These are phyloP conservation scores for Leptopterna dolabrata DNA, from an alignment of 2,888 invertebrate species.

Conservation along the genomic window DNA sequence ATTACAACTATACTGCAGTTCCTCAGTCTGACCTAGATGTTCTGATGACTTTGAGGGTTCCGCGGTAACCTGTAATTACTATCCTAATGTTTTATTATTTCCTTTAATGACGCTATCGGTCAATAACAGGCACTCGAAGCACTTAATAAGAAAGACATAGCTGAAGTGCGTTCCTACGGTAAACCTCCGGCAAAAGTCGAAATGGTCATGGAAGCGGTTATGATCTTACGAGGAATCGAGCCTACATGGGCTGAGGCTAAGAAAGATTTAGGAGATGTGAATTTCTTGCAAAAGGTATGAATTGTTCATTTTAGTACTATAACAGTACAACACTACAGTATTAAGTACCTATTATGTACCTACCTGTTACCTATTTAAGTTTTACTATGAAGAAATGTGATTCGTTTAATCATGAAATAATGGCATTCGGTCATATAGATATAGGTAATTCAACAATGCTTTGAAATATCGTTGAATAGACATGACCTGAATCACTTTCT, in stretches of 20 bases:
- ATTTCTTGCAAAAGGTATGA: conserved; percentile 75
- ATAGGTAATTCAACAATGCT: no score
- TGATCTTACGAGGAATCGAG: conserved; percentile 81
- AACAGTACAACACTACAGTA: neutral
- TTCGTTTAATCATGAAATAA: no score
- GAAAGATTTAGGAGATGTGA: conserved; percentile 83
- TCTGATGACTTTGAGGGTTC: no score
- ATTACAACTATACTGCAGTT: no score
- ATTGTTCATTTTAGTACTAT: neutral
- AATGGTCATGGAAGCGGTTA: conserved; percentile 90
- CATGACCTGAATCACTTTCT: no score
- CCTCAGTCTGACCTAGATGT: no score
- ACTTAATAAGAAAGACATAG: conserved; percentile 86
- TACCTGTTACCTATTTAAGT: neutral
- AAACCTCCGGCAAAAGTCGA: conserved; percentile 89
- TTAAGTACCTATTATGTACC: neutral
- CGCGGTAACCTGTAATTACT: no score
- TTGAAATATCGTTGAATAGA: no score
- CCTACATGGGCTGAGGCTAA: conserved; percentile 91
- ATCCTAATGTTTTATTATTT: no score
- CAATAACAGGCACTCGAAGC: conserved; percentile 75
- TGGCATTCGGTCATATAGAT: no score
- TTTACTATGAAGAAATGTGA: neutral
- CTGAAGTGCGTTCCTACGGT: conserved; percentile 90
- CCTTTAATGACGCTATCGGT: neutral